Evolutionary conservation across 2,113 vertebrate species (phyloP).

Genomic region (Lasiurus borealis): DNA sequence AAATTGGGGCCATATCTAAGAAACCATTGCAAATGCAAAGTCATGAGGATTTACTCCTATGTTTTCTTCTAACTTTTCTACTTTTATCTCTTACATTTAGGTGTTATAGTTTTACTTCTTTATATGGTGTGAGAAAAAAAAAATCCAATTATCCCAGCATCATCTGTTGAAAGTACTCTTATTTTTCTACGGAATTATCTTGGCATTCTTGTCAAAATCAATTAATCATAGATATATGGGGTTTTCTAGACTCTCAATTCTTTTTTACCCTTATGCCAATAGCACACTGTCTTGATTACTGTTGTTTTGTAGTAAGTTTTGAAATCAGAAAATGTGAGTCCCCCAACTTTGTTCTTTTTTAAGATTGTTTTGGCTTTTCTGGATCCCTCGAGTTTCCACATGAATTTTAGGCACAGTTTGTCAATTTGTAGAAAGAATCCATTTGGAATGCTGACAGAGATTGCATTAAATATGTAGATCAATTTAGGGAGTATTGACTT

Average conservation of each 20-base stretch:
- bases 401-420: background rate
- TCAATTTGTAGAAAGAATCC: background rate
- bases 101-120: background rate
- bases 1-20: background rate
- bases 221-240: background rate
- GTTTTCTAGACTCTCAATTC: background rate
- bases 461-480: background rate
- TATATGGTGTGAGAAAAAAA: background rate
- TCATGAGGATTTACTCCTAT: background rate
- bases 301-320: background rate
- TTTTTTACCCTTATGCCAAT: background rate
- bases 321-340: background rate
- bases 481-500: background rate
- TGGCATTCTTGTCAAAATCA: background rate
- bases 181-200: background rate
- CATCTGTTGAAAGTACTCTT: background rate
- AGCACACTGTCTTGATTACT: background rate
- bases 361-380: background rate
- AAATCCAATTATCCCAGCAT: background rate
- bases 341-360: background rate
- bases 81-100: background rate
- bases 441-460: background rate
- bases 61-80: background rate
- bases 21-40: background rate
- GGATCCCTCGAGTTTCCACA: background rate